Percentiles rank a stretch among this genome's conserved stretches.
phyloP scores from a whole-genome alignment of 2,888 invertebrate species.

The Achlya flavicornis region DNA sequence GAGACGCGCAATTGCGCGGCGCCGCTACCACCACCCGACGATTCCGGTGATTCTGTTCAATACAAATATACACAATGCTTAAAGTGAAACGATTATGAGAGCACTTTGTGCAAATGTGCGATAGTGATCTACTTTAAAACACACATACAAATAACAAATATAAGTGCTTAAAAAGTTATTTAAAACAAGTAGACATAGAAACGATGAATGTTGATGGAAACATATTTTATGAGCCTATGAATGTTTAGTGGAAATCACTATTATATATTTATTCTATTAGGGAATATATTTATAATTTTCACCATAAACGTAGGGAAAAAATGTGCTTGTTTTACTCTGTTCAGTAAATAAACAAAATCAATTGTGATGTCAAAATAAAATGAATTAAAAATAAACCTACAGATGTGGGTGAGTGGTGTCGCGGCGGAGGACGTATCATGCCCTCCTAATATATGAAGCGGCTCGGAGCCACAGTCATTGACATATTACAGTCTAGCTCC shows the following conservation, averaged over 20 bases:
- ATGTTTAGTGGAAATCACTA: background rate
- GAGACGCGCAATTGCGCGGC: slow-evolving; percentile 33
- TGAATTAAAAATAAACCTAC: slow-evolving; percentile 76
- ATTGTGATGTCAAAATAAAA: slow-evolving; percentile 51
- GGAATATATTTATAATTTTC: background rate
- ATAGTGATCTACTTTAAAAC: slow-evolving; percentile 2
- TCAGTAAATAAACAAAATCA: slow-evolving; percentile 26
- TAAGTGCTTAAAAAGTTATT: slow-evolving; percentile 3
- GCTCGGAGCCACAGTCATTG: slow-evolving; percentile 59
- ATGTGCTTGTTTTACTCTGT: background rate
- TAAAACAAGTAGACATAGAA: slow-evolving; percentile 7
- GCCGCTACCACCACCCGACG: slow-evolving; percentile 44
- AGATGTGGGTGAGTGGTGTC: slow-evolving; percentile 72
- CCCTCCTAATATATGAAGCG: slow-evolving; percentile 69
- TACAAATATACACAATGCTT: slow-evolving; percentile 28
- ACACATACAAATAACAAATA: slow-evolving; percentile 4
- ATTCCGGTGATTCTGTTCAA: slow-evolving; percentile 49
- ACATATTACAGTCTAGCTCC: slow-evolving; percentile 77
- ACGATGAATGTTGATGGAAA: background rate
- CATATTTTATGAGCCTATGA: background rate
- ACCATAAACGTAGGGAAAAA: background rate
- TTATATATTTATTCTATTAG: background rate
- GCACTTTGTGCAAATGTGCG: slow-evolving; percentile 24
- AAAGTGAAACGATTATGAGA: slow-evolving; percentile 25
- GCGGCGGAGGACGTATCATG: slow-evolving; percentile 72